Conservation (phyloP, 2,888 invertebrate genomes). For the Plebejus melissa region DNA sequence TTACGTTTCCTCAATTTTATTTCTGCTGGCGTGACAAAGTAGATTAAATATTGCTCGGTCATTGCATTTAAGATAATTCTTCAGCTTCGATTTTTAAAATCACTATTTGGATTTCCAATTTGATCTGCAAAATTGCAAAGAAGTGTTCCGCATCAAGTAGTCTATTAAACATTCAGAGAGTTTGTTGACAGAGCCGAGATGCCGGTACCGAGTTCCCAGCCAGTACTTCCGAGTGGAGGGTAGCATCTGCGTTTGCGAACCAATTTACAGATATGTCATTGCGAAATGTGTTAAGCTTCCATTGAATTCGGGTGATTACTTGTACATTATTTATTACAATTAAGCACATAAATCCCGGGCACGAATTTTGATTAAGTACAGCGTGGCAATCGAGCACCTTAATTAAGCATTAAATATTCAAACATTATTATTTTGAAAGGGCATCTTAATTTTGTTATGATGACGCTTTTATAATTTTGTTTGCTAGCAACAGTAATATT, state of each 20-base stretch:
- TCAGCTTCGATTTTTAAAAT: not conserved
- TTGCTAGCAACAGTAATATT: not conserved
- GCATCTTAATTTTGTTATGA: not conserved
- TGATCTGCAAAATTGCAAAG: not conserved
- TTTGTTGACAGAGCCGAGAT: conserved; percentile 40
- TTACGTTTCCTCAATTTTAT: not conserved
- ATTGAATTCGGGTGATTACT: conserved; percentile 38
- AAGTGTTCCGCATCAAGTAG: not conserved
- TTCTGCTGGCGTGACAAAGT: not conserved
- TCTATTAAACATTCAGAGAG: not conserved
- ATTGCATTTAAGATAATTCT: not conserved
- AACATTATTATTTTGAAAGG: not conserved
- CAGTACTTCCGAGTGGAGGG: conserved; percentile 40
- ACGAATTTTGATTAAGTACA: conserved; percentile 3
- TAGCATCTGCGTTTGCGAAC: conserved; percentile 40
- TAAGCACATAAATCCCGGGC: conserved; percentile 15
- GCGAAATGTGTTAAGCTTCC: conserved; percentile 39
- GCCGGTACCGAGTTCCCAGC: conserved; percentile 39
- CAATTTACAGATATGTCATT: conserved; percentile 42
- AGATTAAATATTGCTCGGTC: not conserved
- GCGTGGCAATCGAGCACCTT: not conserved
- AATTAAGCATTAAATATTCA: conserved; percentile 24
- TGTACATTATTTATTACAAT: conserved; percentile 24
- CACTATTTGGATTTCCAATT: not conserved
- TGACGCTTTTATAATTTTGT: not conserved